Evolutionary conservation across 2,113 vertebrate genomes (phyloP).

Genomic region (Cynopterus brachyotis): DNA sequence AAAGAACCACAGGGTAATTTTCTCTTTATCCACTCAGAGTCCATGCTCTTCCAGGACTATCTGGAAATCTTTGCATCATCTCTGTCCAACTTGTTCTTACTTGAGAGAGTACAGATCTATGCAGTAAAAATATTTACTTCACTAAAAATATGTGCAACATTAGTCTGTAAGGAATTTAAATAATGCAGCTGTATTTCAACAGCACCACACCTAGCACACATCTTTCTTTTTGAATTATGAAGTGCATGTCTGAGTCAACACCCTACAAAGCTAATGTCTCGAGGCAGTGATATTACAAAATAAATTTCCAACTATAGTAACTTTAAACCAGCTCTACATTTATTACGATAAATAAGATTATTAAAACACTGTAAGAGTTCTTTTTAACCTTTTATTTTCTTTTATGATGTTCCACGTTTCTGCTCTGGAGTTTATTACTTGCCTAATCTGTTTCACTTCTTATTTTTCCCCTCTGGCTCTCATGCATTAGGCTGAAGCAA

Average conservation of each 20-base stretch:
- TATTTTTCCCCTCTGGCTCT: not conserved
- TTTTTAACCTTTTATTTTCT: not conserved
- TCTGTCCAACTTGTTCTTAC: not conserved
- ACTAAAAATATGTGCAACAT: not conserved
- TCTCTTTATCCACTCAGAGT: not conserved
- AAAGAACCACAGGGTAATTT: not conserved
- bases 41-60: not conserved
- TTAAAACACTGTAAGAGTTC: not conserved
- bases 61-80: not conserved
- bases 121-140: not conserved
- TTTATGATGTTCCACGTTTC: not conserved
- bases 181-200: not conserved
- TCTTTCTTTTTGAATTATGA: not conserved
- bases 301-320: not conserved
- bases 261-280: not conserved
- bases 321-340: not conserved
- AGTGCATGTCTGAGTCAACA: not conserved
- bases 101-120: not conserved
- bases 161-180: not conserved
- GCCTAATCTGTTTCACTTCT: slow-evolving; percentile 49
- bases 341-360: not conserved
- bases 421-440: not conserved
- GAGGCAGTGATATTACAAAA: not conserved
- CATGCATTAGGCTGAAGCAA: not conserved
- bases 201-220: not conserved